Evolutionary conservation across 2,113 vertebrate species (phyloP).

Genomic region (Nansenia antarctica): DNA sequence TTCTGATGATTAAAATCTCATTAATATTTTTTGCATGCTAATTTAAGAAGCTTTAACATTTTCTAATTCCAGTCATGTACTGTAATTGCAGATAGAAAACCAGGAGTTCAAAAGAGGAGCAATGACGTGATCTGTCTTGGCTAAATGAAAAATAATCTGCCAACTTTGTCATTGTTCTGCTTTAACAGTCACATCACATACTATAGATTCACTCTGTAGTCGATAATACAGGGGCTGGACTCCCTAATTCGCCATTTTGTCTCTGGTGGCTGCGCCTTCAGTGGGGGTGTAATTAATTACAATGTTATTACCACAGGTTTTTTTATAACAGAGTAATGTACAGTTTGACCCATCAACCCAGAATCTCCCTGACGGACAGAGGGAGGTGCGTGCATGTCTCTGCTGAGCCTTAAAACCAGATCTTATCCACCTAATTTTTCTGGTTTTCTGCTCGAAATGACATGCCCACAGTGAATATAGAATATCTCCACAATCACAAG

Average conservation of each 20-base stretch:
- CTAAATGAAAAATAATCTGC: neutral
- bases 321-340: neutral
- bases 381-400: too few relatives aligned
- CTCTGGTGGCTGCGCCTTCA: neutral
- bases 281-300: neutral
- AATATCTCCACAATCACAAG: too few relatives aligned
- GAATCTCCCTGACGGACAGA: neutral
- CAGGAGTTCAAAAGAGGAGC: neutral
- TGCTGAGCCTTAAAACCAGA: too few relatives aligned
- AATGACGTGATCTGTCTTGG: neutral
- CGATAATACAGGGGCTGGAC: neutral
- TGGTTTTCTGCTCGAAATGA: too few relatives aligned
- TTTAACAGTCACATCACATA: slow-evolving; percentile 17
- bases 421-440: too few relatives aligned
- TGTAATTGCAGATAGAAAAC: neutral
- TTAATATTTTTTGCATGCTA: neutral
- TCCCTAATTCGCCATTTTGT: neutral
- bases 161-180: slow-evolving; percentile 2
- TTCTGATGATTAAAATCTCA: neutral
- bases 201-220: neutral
- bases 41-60: neutral
- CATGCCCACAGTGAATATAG: too few relatives aligned
- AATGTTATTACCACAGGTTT: too few relatives aligned
- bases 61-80: neutral
- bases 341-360: neutral